phyloP scores from a whole-genome alignment of 2,888 invertebrate genomes.

The Megalurothrips usitatus region DNA sequence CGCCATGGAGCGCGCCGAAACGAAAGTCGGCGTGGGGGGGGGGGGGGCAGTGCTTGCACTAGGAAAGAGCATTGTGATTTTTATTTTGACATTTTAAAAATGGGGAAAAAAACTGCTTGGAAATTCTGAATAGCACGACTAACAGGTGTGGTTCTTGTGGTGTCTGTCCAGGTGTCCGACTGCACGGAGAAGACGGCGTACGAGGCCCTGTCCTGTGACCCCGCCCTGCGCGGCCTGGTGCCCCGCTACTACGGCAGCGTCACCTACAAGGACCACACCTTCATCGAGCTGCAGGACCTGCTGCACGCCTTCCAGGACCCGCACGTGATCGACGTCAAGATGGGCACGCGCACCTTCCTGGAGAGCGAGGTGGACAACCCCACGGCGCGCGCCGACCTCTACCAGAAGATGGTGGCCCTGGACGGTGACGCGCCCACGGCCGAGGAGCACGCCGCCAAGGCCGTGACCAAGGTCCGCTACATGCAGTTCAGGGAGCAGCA shows the following conservation, averaged over 20 bases:
- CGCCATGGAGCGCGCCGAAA: too few species aligned
- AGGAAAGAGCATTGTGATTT: background rate
- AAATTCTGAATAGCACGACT: too few species aligned
- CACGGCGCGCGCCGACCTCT: conserved; percentile 77
- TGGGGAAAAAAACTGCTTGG: too few species aligned
- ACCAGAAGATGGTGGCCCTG: conserved; percentile 91
- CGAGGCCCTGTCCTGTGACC: conserved; percentile 70
- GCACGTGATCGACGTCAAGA: conserved; percentile 95
- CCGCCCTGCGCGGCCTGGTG: conserved; percentile 31
- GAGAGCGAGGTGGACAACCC: conserved; percentile 92
- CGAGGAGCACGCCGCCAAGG: conserved; percentile 72
- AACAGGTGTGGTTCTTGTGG: background rate
- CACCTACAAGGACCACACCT: conserved; percentile 71
- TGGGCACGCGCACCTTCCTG: conserved; percentile 92
- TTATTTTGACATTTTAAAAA: too few species aligned
- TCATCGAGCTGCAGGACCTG: conserved; percentile 93
- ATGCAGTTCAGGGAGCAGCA: conserved; percentile 94
- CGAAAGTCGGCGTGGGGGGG: too few species aligned
- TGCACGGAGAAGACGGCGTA: conserved; percentile 74
- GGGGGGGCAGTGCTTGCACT: too few species aligned
- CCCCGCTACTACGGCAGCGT: conserved; percentile 73
- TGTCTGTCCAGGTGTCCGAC: conserved; percentile 46
- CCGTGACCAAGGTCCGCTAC: conserved; percentile 92
- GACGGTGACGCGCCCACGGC: conserved; percentile 81
- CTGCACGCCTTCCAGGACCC: conserved; percentile 86